Base-by-base conservation (phyloP, 2,888 invertebrate genomes). In the Lampropteryx suffumata region DNA sequence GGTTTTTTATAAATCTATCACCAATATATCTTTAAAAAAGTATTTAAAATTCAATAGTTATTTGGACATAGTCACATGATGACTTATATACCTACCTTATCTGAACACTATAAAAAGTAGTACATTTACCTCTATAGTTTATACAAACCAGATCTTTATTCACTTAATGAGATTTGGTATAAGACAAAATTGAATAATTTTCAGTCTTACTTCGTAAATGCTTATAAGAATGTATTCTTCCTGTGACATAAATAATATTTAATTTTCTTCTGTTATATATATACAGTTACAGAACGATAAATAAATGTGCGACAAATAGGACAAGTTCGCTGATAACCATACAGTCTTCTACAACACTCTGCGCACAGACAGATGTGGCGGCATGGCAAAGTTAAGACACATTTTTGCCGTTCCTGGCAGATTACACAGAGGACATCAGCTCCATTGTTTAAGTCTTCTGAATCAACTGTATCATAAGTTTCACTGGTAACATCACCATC, bases 261-360 rank as follows among this genome's bases (percentile, higher is more conserved):
- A 37, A n/a, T n/a, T n/a, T n/a, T 27, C 35, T 32, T 39, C 10
- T 62, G 59, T 83, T 78, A 92, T 73, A 91, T 82, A 68, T 91
- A 92, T 11, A 92, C 86, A 63, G 89, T 90, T 40, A 92, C 91
- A 32, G 91, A 91, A 63, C 87, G 89, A 61, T 91, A 90, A 60
- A 92, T 91, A 67, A 87, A 85, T 62, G 88, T 89, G 66, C 92
- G 82, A 62, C 92, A 92, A 53, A 92, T 85, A 5, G 92, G 92
- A 58, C 92, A 92, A 52, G 84, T 90, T 13, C 87, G 80, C 69
- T 87, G 91, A 65, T 86, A 90, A 13, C 82, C 80, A 75, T 85
- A 86, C 2, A 92, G 67, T n/a, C 83, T 73, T 56, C 80, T 66
- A 55, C 84, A 89, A 60, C 92, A 92, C 58, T 91, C 91, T 24